Evolutionary conservation across 1,140 invertebrate species (phyloP), one percentile per base, ranked within the genome.

Genomic region (Hyphantria cunea): DNA sequence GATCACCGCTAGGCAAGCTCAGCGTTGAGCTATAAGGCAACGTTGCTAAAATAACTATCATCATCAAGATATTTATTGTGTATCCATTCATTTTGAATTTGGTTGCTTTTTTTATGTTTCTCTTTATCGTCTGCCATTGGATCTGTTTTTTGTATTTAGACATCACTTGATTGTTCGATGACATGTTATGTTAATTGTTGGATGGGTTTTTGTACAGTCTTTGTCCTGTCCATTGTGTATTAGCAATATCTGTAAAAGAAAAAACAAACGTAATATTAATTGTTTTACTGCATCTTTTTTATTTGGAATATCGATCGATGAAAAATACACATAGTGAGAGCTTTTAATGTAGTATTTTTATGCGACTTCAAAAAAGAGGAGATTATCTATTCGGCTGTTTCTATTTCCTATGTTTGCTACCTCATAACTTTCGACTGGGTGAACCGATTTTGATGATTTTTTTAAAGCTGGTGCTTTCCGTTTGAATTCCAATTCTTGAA

Each of bases 1-100:
- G 87, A 42, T 90, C 87, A 0, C 87, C 87, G 52, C 76, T 89
- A 3, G 86, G 86, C 44, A 90, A 67, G 42, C 70, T 86, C 15
- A 88, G 64, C 0, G 78, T 76, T 9, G 79, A 88, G 52, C 77
- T 86, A 70, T 88, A 86, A 72, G 86, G 85, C 74, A 87, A 66
- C 51, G 64, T 73, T 32, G 78, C 76, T 17, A 89, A 63, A 33
- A 88, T 80, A 12, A 79, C 58, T 33, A 85, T 42, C 37, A 68
- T 72, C 44, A 79, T 63, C 33, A 78, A 51, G 12, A 81, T 52
- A 33, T 74, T 80, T 15, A 78, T 63, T 55, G 50, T 70, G 63
- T 49, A 69, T 17, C 61, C 68, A 69, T 78, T 80, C 72, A 79
- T 80, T 64, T 75, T 82, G 49, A 69, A 60, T 70, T 76, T 76